A percentile compares a stretch with the other conserved stretches of the same genome.
phyloP scores from a whole-genome alignment of 2,113 vertebrate species.

The Lampris incognitus region DNA sequence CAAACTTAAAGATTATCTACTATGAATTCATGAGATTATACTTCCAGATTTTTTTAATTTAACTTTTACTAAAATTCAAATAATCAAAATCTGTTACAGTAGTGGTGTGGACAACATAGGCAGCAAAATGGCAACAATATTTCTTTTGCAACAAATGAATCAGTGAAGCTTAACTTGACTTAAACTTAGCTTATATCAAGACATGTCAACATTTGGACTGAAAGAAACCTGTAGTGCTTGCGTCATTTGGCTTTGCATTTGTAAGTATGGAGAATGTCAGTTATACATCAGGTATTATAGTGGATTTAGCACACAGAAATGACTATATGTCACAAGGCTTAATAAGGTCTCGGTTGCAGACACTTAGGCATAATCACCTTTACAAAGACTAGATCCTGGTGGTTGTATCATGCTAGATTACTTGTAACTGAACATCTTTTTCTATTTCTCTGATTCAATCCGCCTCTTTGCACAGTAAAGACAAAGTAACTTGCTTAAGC shows the following conservation, averaged over 20 bases:
- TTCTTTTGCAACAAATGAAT: too few species aligned
- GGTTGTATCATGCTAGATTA: constrained; percentile 25
- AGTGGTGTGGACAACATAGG: too few species aligned
- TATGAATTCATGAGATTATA: too few species aligned
- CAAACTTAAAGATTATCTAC: too few species aligned
- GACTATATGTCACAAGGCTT: background rate
- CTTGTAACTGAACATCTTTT: constrained; percentile 3
- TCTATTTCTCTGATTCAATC: background rate
- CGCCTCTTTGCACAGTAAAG: background rate
- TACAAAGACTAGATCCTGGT: constrained; percentile 18
- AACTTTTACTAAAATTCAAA: too few species aligned
- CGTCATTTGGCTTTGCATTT: background rate
- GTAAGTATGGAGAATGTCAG: background rate
- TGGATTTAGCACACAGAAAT: background rate
- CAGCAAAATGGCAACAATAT: too few species aligned
- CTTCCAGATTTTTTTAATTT: too few species aligned
- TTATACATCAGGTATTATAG: too few species aligned
- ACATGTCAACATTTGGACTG: background rate
- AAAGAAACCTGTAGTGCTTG: background rate
- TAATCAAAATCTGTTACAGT: too few species aligned
- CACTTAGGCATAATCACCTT: constrained; percentile 22
- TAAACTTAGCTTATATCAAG: background rate
- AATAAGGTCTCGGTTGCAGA: background rate
- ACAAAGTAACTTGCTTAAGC: background rate
- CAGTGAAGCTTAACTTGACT: too few species aligned